A percentile compares a stretch with the other conserved stretches of the same genome.
Conservation (phyloP, 2,113 vertebrate genomes). For the Physeter macrocephalus region DNA sequence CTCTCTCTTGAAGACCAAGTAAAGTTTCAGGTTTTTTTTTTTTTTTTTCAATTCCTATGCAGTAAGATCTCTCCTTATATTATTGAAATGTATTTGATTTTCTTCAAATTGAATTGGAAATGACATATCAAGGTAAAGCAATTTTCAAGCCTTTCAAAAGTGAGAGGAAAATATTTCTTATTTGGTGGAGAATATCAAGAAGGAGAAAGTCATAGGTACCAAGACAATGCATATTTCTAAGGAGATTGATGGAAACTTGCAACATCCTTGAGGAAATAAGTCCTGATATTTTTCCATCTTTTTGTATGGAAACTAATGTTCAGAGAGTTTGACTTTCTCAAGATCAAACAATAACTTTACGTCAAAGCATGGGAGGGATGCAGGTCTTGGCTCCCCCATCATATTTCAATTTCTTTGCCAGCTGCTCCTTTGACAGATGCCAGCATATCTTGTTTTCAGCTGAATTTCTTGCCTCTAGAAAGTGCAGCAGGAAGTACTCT, state of each 20-base stretch:
- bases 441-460: background rate
- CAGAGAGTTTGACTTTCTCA: slow-evolving; percentile 30
- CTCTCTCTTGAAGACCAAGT: background rate
- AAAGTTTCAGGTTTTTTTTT: background rate
- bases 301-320: background rate
- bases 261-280: slow-evolving; percentile 15
- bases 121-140: slow-evolving; percentile 23
- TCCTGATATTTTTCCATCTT: background rate
- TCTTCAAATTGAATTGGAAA: slow-evolving; percentile 37
- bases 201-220: background rate
- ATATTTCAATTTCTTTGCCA: background rate
- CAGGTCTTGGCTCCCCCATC: background rate
- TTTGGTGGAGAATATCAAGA: background rate
- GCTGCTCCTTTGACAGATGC: slow-evolving; percentile 4
- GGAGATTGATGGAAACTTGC: background rate
- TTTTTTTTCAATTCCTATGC: background rate
- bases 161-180: background rate
- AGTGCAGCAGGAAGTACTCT: background rate
- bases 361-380: background rate
- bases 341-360: slow-evolving; percentile 25
- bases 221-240: slow-evolving; percentile 25
- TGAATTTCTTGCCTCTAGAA: slow-evolving; percentile 27
- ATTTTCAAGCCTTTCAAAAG: slow-evolving; percentile 37
- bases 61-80: background rate
- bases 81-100: slow-evolving; percentile 7